Evolutionary conservation across 2,797 vertebrate genomes (phyloP).

Genomic region (Erithacus rubecula): DNA sequence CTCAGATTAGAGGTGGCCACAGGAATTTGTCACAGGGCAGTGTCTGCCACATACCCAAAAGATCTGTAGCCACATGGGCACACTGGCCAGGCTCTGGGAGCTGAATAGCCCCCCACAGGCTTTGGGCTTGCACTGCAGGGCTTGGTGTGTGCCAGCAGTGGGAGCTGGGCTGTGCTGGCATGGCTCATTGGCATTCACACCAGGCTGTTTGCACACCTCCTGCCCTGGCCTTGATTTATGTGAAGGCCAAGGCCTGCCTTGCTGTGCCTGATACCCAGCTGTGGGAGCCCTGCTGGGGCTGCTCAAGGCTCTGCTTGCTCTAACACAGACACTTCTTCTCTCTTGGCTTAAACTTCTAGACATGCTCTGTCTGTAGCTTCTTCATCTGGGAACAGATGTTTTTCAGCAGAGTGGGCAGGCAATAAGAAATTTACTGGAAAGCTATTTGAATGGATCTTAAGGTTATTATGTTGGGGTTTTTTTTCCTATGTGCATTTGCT

Average conservation of each 20-base stretch:
- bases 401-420: conserved; percentile 1
- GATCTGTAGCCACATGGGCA: fast-evolving
- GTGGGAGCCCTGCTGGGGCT: not conserved
- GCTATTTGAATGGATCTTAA: conserved; percentile 4
- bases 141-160: not conserved
- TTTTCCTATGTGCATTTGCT: not conserved
- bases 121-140: not conserved
- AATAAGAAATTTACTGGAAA: conserved; percentile 20
- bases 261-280: not conserved
- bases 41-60: not conserved
- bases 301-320: not conserved
- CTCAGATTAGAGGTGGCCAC: fast-evolving
- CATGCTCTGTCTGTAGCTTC: not conserved
- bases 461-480: not conserved
- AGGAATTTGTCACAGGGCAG: not conserved
- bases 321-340: not conserved
- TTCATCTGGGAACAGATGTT: conserved; percentile 35
- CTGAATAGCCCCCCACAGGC: not conserved
- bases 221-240: not conserved
- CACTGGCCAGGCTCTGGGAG: not conserved
- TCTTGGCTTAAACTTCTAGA: not conserved
- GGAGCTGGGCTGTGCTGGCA: not conserved
- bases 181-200: not conserved
- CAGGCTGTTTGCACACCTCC: not conserved
- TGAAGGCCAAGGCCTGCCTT: not conserved